A percentile compares a stretch with the other conserved stretches of the same genome.
Conservation (phyloP, 2,797 vertebrate species). For the Cichlasoma orientale region DNA sequence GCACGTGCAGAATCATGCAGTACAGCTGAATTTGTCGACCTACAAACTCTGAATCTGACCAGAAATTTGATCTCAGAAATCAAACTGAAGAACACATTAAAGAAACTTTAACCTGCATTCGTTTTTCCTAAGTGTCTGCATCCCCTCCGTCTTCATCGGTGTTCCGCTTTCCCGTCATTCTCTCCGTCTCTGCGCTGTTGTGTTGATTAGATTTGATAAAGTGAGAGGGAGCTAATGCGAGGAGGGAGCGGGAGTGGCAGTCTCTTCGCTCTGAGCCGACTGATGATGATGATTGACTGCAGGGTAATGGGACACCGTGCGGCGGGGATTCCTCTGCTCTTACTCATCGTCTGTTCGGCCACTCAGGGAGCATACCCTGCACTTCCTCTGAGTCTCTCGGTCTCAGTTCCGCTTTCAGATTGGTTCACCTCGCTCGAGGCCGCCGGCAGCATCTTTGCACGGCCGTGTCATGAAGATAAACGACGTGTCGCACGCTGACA, state of each 20-base stretch:
- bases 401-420: slow-evolving; percentile 3
- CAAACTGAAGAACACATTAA: background rate
- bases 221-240: slow-evolving; percentile 17
- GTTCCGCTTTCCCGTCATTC: background rate
- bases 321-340: slow-evolving; percentile 50
- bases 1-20: background rate
- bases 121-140: background rate
- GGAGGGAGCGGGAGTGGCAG: slow-evolving; percentile 11
- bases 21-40: background rate
- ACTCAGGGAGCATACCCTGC: background rate
- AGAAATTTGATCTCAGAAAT: background rate
- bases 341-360: slow-evolving; percentile 31
- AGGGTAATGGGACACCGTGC: slow-evolving; percentile 46
- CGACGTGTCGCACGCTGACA: slow-evolving; percentile 44
- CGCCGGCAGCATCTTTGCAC: background rate
- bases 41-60: background rate
- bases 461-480: slow-evolving; percentile 22
- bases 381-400: slow-evolving; percentile 15
- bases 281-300: slow-evolving; percentile 57
- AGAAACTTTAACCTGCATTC: background rate
- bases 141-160: background rate
- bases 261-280: slow-evolving; percentile 9
- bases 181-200: background rate
- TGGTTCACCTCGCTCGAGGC: background rate
- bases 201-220: slow-evolving; percentile 15